Conservation (phyloP, 2,888 invertebrate genomes). For the Punctoribates punctum region DNA sequence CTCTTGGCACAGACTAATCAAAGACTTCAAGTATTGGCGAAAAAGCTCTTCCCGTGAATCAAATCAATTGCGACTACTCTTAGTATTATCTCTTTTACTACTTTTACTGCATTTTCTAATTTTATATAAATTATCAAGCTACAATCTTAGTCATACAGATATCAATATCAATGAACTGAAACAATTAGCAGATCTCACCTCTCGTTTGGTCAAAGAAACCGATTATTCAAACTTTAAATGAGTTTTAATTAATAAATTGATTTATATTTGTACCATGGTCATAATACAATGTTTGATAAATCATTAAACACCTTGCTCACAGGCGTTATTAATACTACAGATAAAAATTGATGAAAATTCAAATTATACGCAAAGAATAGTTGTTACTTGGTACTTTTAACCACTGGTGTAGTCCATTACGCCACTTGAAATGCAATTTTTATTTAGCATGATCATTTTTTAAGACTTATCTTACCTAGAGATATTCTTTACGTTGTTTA, state of each 20-base stretch:
- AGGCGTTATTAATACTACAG: too few relatives aligned
- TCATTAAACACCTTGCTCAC: too few relatives aligned
- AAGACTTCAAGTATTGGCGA: background rate
- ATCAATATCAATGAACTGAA: slow-evolving; percentile 24
- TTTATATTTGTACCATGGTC: too few relatives aligned
- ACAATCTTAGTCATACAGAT: background rate
- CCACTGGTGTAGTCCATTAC: too few relatives aligned
- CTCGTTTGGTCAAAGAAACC: background rate
- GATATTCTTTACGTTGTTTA: too few relatives aligned
- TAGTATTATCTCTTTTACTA: slow-evolving; percentile 25
- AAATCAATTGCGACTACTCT: background rate
- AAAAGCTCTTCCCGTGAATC: slow-evolving; percentile 1
- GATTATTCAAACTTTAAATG: background rate
- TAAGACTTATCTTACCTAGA: too few relatives aligned
- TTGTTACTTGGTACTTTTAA: too few relatives aligned
- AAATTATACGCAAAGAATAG: too few relatives aligned
- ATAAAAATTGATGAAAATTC: too few relatives aligned
- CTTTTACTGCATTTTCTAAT: background rate
- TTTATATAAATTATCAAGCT: background rate
- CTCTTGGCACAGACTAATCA: background rate
- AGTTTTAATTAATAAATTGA: background rate
- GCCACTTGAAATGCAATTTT: too few relatives aligned
- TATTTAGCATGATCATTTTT: too few relatives aligned
- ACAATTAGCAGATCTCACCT: slow-evolving; percentile 21
- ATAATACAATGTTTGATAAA: too few relatives aligned